These are phyloP conservation scores for Lepus timidus DNA, from an alignment of 2,113 vertebrate genomes.

Conservation along the genomic window DNA sequence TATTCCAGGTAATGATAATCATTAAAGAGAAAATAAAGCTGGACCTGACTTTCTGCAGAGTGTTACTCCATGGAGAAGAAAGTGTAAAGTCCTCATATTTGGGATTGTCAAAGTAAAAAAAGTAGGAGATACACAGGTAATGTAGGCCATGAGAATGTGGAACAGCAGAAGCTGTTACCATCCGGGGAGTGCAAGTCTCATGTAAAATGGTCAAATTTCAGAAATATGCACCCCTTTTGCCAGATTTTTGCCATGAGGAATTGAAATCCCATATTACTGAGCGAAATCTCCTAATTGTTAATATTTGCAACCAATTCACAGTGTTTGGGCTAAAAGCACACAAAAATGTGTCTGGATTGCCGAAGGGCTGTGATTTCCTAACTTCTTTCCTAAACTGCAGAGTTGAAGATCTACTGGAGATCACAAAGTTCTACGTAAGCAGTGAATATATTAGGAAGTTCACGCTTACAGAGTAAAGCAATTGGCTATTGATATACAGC, in stretches of 20 bases:
- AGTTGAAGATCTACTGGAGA: neutral
- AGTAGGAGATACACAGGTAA: neutral
- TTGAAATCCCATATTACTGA: neutral
- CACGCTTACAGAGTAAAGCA: neutral
- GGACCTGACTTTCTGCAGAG: neutral
- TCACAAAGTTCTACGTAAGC: neutral
- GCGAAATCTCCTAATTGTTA: conserved; percentile 1
- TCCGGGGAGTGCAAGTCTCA: neutral
- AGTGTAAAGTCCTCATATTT: neutral
- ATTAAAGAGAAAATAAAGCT: neutral
- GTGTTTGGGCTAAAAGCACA: neutral
- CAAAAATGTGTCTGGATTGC: neutral
- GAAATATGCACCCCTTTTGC: neutral
- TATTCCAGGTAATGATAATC: neutral
- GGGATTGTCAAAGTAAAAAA: neutral
- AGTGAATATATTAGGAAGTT: neutral
- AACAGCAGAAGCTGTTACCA: neutral
- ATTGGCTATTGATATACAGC: neutral
- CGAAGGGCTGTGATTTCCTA: neutral
- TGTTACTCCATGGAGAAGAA: neutral
- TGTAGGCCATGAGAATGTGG: neutral
- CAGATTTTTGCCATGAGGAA: neutral
- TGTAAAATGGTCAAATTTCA: neutral
- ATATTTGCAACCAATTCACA: neutral
- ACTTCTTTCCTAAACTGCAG: neutral